Conservation (phyloP, 2,888 invertebrate species). For the Strigamia maritima region DNA sequence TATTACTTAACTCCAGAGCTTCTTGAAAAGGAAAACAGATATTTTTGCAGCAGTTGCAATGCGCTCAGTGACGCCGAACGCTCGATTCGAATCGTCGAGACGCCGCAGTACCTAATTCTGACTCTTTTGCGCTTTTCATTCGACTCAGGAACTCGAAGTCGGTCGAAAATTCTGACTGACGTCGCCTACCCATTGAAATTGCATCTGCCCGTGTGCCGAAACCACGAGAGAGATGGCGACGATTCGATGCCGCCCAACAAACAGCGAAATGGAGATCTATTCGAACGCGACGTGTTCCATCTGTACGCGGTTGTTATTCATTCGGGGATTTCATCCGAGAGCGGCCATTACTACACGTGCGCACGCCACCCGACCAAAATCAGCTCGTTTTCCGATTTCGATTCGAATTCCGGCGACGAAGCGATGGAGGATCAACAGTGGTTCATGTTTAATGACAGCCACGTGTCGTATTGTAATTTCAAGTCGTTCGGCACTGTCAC, state of each 20-base stretch:
- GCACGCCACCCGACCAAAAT: conserved; percentile 53
- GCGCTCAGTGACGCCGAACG: conserved; percentile 73
- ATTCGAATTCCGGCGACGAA: background rate
- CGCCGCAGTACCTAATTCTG: conserved; percentile 73
- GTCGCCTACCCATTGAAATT: conserved; percentile 51
- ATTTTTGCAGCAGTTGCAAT: conserved; percentile 73
- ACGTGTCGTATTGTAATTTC: conserved; percentile 56
- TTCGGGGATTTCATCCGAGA: conserved; percentile 75
- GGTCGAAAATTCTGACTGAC: conserved; percentile 71
- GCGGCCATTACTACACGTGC: conserved; percentile 83
- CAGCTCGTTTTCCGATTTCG: conserved; percentile 37
- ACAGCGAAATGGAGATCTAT: background rate
- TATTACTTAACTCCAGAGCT: conserved; percentile 74
- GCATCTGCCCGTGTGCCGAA: conserved; percentile 43
- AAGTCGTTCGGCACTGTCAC: conserved; percentile 49
- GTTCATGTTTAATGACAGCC: conserved; percentile 77
- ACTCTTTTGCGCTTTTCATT: conserved; percentile 78
- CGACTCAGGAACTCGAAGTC: conserved; percentile 66
- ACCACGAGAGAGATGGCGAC: background rate
- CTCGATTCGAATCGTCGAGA: conserved; percentile 64
- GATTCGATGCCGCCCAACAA: background rate
- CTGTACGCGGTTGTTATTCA: conserved; percentile 82
- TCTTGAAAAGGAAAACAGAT: conserved; percentile 75
- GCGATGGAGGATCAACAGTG: conserved; percentile 62
- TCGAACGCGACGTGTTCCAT: background rate